phyloP scores from a whole-genome alignment of 1,140 invertebrate genomes.

The Bombus terrestris region DNA sequence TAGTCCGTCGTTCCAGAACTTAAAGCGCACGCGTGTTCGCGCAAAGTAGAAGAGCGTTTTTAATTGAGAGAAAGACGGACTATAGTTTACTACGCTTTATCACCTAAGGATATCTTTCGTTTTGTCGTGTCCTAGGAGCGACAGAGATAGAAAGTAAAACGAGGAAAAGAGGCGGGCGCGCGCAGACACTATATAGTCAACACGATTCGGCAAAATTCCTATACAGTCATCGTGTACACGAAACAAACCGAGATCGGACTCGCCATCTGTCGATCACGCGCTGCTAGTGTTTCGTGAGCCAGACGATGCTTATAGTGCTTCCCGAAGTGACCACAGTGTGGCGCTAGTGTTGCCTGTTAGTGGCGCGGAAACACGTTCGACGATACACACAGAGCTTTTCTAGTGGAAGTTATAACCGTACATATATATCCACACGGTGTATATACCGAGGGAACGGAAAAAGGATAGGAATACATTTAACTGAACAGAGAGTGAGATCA shows the following conservation, averaged over 20 bases:
- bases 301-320: slow-evolving; percentile 46
- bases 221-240: slow-evolving; percentile 14
- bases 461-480: background rate
- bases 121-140: background rate
- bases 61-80: background rate
- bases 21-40: slow-evolving; percentile 39
- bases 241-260: slow-evolving; percentile 51
- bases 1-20: slow-evolving; percentile 15
- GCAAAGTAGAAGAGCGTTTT: slow-evolving; percentile 4
- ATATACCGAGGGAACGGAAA: background rate
- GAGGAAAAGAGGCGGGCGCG: background rate
- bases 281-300: slow-evolving; percentile 48
- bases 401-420: slow-evolving; percentile 1
- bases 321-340: slow-evolving; percentile 50
- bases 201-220: background rate
- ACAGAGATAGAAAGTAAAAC: background rate
- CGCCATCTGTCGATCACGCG: slow-evolving; percentile 70
- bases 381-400: background rate
- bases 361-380: slow-evolving; percentile 50
- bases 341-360: slow-evolving; percentile 60
- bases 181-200: background rate
- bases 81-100: background rate
- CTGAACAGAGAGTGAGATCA: slow-evolving; percentile 1
- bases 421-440: background rate
- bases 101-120: background rate